phyloP scores from a whole-genome alignment of 2,888 invertebrate species.

The Zhuqinia jingwanae region DNA sequence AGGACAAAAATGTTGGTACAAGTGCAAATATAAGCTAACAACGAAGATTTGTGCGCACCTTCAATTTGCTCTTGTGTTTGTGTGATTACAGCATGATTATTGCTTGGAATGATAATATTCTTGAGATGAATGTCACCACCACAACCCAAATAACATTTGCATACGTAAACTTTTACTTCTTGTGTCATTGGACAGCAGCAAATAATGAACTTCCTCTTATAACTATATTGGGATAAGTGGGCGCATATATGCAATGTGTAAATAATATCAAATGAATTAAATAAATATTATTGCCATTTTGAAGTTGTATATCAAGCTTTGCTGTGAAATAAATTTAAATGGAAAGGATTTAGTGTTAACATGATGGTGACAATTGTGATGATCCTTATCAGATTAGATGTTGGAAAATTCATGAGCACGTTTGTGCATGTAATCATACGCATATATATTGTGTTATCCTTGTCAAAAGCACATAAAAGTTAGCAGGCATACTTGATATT shows the following conservation, averaged over 20 bases:
- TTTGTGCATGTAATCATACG: no score
- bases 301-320: neutral
- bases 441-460: no score
- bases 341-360: neutral
- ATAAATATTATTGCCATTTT: neutral
- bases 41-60: neutral
- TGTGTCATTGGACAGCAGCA: conserved; percentile 7
- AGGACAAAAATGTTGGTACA: no score
- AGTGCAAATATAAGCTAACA: conserved; percentile 8
- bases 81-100: no score
- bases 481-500: no score
- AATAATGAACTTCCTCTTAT: conserved; percentile 4
- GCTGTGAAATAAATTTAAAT: neutral
- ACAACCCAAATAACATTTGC: conserved; percentile 18
- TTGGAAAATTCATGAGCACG: neutral
- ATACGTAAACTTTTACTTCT: conserved; percentile 8
- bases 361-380: neutral
- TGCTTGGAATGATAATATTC: conserved; percentile 21
- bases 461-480: neutral
- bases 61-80: neutral
- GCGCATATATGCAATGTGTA: neutral
- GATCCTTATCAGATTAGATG: neutral
- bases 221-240: neutral
- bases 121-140: conserved; percentile 38
- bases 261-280: neutral